Base-by-base conservation (phyloP, 1,140 invertebrate genomes). In the Drosophila aff. region DNA sequence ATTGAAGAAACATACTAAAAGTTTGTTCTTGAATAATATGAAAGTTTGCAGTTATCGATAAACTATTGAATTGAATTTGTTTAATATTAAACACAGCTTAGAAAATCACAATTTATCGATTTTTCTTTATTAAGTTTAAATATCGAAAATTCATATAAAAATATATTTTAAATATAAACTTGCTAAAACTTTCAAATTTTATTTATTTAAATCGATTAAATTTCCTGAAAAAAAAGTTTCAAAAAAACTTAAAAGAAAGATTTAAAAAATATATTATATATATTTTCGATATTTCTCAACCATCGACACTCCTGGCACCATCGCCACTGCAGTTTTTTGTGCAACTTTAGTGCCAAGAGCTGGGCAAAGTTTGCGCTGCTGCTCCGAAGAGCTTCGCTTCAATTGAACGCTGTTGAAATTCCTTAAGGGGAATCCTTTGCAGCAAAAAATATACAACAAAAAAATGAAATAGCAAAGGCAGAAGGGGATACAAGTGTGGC, bases 391-490 rank as follows among this genome's bases (percentile, higher is more conserved):
- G 83, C 84, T 87, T 87, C 85, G 80, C 83, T 87, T 87, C 81
- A 87, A 87, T 87, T 87, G 83, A 87, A 87, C 80, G 61, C 77
- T 80, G 84, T 89, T 89, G 77, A 87, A 87, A 87, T 89, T 87
- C 81, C 83, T 87, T 65, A 66, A 89, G 83, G 81, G 83, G 36
- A 57, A 40, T 16, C 55, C 55, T 57, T 40, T 57, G 31, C 55
- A 26, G 5, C 3, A 15, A 11, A 36, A 15, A 23, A 21, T 21
- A 31, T 11, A 21, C 11, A 18, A 11, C n/a, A 8, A 21, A 21
- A 7, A 7, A 11, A 11, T 0, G 4, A 18, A 46, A 46, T 5
- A 7, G 43, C 18, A 46, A 44, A 18, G 41, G 21, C 21, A 13
- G 18, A 15, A 7, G 13, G 15, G 13, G 47, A 11, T 23, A 44